Base-by-base conservation (phyloP, 2,888 invertebrate genomes). In the Cetonia aurata region DNA sequence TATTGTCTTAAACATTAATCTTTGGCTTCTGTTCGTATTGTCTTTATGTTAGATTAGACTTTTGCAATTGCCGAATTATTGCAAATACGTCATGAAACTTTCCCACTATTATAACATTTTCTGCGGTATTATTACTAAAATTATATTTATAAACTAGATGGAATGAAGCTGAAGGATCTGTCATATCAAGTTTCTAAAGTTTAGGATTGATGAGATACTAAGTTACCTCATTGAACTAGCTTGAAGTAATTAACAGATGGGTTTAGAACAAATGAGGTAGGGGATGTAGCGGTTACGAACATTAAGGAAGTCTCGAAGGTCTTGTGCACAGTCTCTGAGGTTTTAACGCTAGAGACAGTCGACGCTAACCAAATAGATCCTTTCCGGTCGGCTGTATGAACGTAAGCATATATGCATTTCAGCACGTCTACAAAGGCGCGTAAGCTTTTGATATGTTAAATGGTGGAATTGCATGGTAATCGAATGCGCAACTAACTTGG, bases 171-270 rank as follows among this genome's bases (percentile, higher is more conserved):
- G 12, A 10, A 10, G 10, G 13, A 44, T 15, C 1, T 15, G 17
- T 4, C 17, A 50, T 50, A 50, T 44, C 44, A 44, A 6, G 3
- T n/a, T 13, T 3, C 13, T 44, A 72, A 71, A 69, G 67, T 66
- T 74, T 41, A 68, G 72, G 74, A 75, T 75, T 76, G 75, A 74
- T 74, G 76, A 74, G 71, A 67, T 71, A 71, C 74, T 71, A 72
- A 75, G 73, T 76, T 76, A 74, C 73, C 72, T 73, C 70, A 74
- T 76, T 69, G 72, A 72, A 74, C 76, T 75, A 76, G 75, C 76
- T 76, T 76, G 75, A 75, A 76, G 75, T 77, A 75, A 77, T 76
- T 77, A 77, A 77, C 77, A 75, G 75, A 77, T 77, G 76, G 75
- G 76, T 76, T 77, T 77, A 74, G 75, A 73, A 73, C 73, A 75